Conservation (phyloP, 2,888 invertebrate species). For the Clivina fossor region DNA sequence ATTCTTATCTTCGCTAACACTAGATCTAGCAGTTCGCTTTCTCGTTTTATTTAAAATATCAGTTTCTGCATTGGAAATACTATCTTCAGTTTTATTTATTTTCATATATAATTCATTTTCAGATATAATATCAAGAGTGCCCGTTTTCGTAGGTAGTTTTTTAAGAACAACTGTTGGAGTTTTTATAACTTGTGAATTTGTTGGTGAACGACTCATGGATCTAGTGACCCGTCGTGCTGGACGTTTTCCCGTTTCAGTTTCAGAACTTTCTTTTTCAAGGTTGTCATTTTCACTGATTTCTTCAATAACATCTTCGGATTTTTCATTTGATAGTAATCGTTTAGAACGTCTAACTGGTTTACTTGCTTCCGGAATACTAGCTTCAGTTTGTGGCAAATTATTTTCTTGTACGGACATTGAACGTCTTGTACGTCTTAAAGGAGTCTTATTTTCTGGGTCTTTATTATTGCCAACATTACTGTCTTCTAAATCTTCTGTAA, state of each 20-base stretch:
- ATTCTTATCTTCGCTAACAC: no score
- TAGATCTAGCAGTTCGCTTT: background rate
- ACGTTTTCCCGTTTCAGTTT: conserved; percentile 19
- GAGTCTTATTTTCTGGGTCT: background rate
- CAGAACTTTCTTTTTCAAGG: conserved; percentile 17
- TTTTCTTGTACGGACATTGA: conserved; percentile 7
- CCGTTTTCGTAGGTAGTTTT: conserved; percentile 21
- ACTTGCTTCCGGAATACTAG: background rate
- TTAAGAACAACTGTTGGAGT: conserved; percentile 36
- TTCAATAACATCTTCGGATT: conserved; percentile 5
- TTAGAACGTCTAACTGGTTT: conserved; percentile 2
- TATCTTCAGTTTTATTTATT: conserved; percentile 8
- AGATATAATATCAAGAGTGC: conserved; percentile 36
- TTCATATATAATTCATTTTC: conserved; percentile 36
- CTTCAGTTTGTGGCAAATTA: background rate
- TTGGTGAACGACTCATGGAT: conserved; percentile 39
- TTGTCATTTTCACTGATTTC: conserved; percentile 31
- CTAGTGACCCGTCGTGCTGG: conserved; percentile 27
- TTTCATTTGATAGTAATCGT: conserved; percentile 9
- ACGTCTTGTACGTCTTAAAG: conserved; percentile 12
- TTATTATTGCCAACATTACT: conserved; percentile 5
- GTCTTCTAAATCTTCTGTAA: conserved; percentile 4
- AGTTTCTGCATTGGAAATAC: background rate
- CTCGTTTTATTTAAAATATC: background rate
- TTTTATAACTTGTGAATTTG: conserved; percentile 20